These are phyloP conservation scores for Noctua comes DNA, from an alignment of 2,888 invertebrate species.

Conservation along the genomic window DNA sequence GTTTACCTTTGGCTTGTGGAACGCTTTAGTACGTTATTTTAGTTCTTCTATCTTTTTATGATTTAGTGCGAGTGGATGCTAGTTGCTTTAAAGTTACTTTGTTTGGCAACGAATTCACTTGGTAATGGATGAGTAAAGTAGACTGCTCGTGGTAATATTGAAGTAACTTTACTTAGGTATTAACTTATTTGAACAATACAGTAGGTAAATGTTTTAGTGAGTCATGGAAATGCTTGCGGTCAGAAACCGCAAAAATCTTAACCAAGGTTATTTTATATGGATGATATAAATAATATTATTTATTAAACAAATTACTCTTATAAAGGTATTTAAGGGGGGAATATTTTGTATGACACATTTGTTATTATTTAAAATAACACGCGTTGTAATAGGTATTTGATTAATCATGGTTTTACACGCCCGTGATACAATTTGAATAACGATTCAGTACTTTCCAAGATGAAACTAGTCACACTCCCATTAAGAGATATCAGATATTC, in stretches of 20 bases:
- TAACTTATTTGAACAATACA: neutral
- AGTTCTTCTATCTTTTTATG: slow-evolving; percentile 62
- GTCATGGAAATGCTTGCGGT: slow-evolving; percentile 39
- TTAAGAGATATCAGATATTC: slow-evolving; percentile 24
- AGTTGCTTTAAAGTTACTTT: slow-evolving; percentile 2
- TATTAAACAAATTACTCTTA: neutral
- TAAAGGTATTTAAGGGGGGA: neutral
- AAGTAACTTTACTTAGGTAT: neutral
- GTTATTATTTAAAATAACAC: neutral
- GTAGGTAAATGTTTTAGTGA: neutral
- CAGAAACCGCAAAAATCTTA: slow-evolving; percentile 27
- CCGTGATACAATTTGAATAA: neutral
- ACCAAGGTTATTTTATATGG: slow-evolving; percentile 7
- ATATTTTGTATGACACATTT: slow-evolving; percentile 4
- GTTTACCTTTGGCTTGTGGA: slow-evolving; percentile 40
- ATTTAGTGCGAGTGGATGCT: slow-evolving; percentile 26
- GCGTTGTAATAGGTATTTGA: too few relatives aligned
- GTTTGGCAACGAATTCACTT: slow-evolving; percentile 24
- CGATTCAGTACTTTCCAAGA: slow-evolving; percentile 8
- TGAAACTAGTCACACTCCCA: slow-evolving; percentile 31
- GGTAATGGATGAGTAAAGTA: neutral
- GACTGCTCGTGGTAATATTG: slow-evolving; percentile 15
- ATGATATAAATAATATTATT: neutral
- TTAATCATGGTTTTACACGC: neutral
- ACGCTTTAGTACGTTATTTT: slow-evolving; percentile 62